A percentile compares a stretch with the other conserved stretches of the same genome.
phyloP scores from a whole-genome alignment of 2,888 invertebrate species.

The Oligia strigilis region DNA sequence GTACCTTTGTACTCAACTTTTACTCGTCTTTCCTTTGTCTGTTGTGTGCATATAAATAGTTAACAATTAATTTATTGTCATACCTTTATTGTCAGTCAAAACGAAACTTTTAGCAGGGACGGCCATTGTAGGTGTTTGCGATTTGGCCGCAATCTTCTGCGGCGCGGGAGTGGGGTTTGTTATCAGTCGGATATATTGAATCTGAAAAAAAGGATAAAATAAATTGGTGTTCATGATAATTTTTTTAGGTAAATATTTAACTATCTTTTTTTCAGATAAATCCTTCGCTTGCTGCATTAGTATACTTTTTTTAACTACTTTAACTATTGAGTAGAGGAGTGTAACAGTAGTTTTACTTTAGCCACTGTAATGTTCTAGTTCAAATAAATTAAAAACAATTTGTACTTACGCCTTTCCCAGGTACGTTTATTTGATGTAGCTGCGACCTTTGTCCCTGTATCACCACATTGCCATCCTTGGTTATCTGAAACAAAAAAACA shows the following conservation, averaged over 20 bases:
- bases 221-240: neutral
- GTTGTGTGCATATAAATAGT: neutral
- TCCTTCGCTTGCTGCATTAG: neutral
- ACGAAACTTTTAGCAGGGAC: slow-evolving; percentile 79
- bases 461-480: slow-evolving; percentile 74
- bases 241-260: neutral
- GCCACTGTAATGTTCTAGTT: neutral
- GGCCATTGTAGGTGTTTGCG: slow-evolving; percentile 62
- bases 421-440: slow-evolving; percentile 93
- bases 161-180: slow-evolving; percentile 84
- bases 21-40: neutral
- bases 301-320: neutral
- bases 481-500: slow-evolving; percentile 67
- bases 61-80: neutral
- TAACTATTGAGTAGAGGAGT: neutral
- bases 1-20: neutral
- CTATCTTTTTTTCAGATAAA: neutral
- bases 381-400: neutral
- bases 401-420: slow-evolving; percentile 92
- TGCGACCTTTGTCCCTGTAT: slow-evolving; percentile 84
- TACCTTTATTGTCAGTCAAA: slow-evolving; percentile 83
- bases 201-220: slow-evolving; percentile 72
- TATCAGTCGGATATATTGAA: slow-evolving; percentile 94
- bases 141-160: slow-evolving; percentile 55
- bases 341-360: neutral